phyloP scores from a whole-genome alignment of 1,140 invertebrate species.

The Caenorhabditis tropicalis region DNA sequence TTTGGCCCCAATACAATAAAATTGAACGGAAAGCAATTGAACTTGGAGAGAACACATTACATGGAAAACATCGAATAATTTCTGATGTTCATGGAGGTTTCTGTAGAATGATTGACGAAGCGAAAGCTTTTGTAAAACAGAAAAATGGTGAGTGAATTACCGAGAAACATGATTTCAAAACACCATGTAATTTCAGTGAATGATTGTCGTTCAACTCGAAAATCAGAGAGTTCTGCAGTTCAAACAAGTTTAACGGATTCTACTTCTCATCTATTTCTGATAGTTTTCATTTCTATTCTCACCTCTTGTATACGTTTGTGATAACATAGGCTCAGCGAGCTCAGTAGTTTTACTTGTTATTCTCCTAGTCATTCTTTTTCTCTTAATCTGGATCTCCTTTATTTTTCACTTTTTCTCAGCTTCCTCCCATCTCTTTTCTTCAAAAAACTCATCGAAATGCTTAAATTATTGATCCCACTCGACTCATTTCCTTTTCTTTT shows the following conservation, averaged over 20 bases:
- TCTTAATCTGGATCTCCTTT: not conserved
- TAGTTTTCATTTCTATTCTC: not conserved
- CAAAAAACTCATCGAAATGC: not conserved
- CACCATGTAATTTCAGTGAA: not conserved
- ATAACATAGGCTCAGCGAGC: not conserved
- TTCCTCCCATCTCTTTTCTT: slow-evolving; percentile 1
- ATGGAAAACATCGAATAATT: slow-evolving; percentile 62
- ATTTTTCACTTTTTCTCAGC: not conserved
- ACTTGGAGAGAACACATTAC: slow-evolving; percentile 57
- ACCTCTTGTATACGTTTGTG: slow-evolving; percentile 15
- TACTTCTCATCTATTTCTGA: not conserved
- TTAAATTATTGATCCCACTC: not conserved
- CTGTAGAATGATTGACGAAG: slow-evolving; percentile 68
- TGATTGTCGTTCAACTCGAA: slow-evolving; percentile 16
- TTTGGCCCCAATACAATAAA: slow-evolving; percentile 69
- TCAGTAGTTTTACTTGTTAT: not conserved
- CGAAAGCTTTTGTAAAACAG: slow-evolving; percentile 53
- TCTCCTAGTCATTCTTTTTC: not conserved
- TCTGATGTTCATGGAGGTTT: slow-evolving; percentile 67
- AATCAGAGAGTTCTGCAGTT: not conserved
- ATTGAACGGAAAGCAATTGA: slow-evolving; percentile 69
- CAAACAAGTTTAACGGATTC: not conserved
- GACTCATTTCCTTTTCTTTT: not conserved
- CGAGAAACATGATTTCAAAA: not conserved
- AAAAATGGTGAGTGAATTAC: not conserved